Evolutionary conservation across 2,113 vertebrate genomes (phyloP).

Genomic region (Epinephelus lanceolatus): DNA sequence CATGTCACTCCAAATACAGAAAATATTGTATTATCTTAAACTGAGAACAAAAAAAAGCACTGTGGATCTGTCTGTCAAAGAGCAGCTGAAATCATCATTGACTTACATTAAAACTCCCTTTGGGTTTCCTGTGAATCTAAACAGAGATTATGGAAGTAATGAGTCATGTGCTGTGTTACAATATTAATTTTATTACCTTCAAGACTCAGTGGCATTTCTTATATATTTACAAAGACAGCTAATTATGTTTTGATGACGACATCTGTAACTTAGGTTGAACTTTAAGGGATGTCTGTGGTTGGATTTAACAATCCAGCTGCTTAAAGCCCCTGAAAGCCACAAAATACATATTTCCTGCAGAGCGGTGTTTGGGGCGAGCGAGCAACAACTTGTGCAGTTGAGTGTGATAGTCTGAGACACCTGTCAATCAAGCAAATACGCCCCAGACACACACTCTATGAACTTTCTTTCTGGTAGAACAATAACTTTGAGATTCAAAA

Average conservation of each 20-base stretch:
- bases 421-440: slow-evolving; percentile 57
- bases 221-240: neutral
- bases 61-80: neutral
- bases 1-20: neutral
- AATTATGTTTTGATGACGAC: neutral
- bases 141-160: neutral
- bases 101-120: too few relatives aligned
- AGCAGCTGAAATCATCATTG: neutral
- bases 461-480: slow-evolving; percentile 24
- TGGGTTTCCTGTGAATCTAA: too few relatives aligned
- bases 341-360: slow-evolving; percentile 40
- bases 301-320: slow-evolving; percentile 32
- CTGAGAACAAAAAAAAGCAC: neutral
- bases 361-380: neutral
- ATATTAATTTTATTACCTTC: neutral
- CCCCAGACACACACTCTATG: neutral
- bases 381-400: slow-evolving; percentile 31
- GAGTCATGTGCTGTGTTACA: neutral
- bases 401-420: slow-evolving; percentile 50
- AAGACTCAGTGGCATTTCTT: neutral
- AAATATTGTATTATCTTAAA: neutral
- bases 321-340: slow-evolving; percentile 20
- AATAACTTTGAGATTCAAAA: slow-evolving; percentile 9
- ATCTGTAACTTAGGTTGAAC: neutral
- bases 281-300: neutral